Evolutionary conservation across 2,888 invertebrate species (phyloP), one percentile per base, ranked within the genome.

Genomic region (Seira ritae): DNA sequence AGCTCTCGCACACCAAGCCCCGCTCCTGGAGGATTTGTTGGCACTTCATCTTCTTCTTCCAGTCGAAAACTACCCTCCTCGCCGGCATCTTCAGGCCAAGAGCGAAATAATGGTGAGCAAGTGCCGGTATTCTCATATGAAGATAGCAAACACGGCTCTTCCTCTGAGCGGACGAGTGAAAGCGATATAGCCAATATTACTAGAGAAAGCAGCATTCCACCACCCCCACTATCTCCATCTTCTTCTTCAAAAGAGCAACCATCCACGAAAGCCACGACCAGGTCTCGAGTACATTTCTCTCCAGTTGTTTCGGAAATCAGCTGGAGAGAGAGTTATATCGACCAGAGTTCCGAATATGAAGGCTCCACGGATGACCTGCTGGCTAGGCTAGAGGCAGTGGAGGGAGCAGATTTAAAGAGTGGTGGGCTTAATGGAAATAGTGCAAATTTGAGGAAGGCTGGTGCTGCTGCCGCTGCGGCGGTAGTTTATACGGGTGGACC

Each of bases 1-100:
- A 86, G 87, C 82, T 87, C 87, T 31, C 84, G 88, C 66, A 87
- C 88, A 24, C 88, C 88, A 24, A 88, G 87, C 75, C 89, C 89
- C 74, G 84, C 84, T 84, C 79, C 80, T 42, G 84, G 84, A 78
- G 80, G 69, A 71, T 73, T 77, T 80, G 68, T 68, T 73, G 23
- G 50, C 65, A 76, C 75, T 69, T 72, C 79, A 70, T 78, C 78
- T 73, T 79, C 76, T 23, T 65, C 70, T 19, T 74, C 82, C 66
- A 82, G 75, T 85, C 79, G 75, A 66, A 80, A 84, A 66, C 84
- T 84, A 83, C 79, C 79, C 66, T 67, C 75, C 42, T 23, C 73
- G 65, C 68, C 73, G 31, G 24, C 77, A 67, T 76, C 75, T 72
- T 31, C 65, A 69, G 78, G 70, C 12, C 77, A 82, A 24, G 62